Percentiles rank a stretch among this genome's conserved stretches.
Evolutionary conservation across 1,140 invertebrate species (phyloP).

Genomic region (Elymnias hypermnestra): DNA sequence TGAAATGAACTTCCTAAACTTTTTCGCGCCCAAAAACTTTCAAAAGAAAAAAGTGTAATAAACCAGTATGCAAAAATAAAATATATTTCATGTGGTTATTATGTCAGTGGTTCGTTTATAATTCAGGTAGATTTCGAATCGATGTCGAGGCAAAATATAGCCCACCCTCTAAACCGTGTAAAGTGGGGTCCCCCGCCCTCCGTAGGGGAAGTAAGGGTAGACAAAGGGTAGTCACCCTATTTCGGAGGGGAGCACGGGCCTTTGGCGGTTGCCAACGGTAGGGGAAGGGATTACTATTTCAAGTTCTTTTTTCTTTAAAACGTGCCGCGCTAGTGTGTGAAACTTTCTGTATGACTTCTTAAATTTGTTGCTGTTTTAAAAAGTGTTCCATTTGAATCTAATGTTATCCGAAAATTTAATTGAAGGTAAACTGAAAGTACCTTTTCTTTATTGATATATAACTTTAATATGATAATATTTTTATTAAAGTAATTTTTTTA

Average conservation of each 20-base stretch:
- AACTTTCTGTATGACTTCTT: constrained; percentile 30
- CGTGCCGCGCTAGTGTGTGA: constrained; percentile 36
- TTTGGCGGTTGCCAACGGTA: constrained; percentile 53
- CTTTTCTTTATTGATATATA: too few relatives aligned
- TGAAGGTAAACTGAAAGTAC: background rate
- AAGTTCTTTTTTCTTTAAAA: constrained; percentile 46
- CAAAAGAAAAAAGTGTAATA: background rate
- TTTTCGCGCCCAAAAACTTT: constrained; percentile 4
- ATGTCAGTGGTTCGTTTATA: background rate
- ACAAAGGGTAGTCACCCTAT: constrained; percentile 71
- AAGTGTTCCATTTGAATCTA: too few relatives aligned
- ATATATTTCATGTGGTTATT: background rate
- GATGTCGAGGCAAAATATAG: constrained; percentile 31
- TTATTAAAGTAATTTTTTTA: background rate
- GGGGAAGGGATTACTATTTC: constrained; percentile 62
- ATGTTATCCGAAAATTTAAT: background rate
- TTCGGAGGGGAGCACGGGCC: constrained; percentile 59
- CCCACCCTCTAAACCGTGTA: constrained; percentile 51
- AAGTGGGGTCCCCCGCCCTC: constrained; percentile 66
- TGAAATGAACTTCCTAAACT: background rate
- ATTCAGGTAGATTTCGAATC: constrained; percentile 20
- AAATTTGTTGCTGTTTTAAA: constrained; percentile 6
- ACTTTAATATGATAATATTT: constrained; percentile 1
- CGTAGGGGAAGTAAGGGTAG: constrained; percentile 60
- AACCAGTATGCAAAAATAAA: background rate